phyloP scores from a whole-genome alignment of 2,888 invertebrate species.

The Dicyrtomina minuta region DNA sequence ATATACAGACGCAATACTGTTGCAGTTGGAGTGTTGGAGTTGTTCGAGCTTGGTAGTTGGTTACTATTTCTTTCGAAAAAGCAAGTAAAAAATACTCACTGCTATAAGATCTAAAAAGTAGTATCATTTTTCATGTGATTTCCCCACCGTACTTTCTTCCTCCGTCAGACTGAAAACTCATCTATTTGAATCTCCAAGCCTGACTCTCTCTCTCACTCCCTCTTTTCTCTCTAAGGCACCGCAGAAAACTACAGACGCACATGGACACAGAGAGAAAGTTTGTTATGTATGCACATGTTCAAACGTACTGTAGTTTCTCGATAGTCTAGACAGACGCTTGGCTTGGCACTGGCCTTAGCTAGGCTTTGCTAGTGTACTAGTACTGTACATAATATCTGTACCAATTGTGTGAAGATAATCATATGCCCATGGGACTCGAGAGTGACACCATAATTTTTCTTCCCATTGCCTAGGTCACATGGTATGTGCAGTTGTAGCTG shows the following conservation, averaged over 20 bases:
- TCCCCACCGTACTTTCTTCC: constrained; percentile 12
- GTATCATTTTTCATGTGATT: constrained; percentile 37
- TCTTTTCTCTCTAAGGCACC: not conserved
- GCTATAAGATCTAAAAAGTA: constrained; percentile 7
- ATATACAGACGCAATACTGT: too few species aligned
- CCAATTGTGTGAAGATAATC: constrained; percentile 4
- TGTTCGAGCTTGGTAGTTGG: too few species aligned
- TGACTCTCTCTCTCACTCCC: constrained; percentile 3
- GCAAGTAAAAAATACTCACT: constrained; percentile 22
- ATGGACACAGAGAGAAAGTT: not conserved
- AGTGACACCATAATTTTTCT: constrained; percentile 3
- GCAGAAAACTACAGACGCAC: not conserved
- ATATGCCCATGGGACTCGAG: constrained; percentile 8
- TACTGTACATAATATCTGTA: not conserved
- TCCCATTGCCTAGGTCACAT: constrained; percentile 17
- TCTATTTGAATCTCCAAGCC: constrained; percentile 9
- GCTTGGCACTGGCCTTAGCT: too few species aligned
- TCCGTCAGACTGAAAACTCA: constrained; percentile 16
- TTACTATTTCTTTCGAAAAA: too few species aligned
- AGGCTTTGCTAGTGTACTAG: too few species aligned
- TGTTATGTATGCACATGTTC: too few species aligned
- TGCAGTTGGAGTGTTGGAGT: too few species aligned
- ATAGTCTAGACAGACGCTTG: too few species aligned
- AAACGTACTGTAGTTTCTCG: too few species aligned
- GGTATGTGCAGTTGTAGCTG: too few species aligned